Evolutionary conservation across 2,888 invertebrate species (phyloP).

Genomic region (Acronicta leporina): DNA sequence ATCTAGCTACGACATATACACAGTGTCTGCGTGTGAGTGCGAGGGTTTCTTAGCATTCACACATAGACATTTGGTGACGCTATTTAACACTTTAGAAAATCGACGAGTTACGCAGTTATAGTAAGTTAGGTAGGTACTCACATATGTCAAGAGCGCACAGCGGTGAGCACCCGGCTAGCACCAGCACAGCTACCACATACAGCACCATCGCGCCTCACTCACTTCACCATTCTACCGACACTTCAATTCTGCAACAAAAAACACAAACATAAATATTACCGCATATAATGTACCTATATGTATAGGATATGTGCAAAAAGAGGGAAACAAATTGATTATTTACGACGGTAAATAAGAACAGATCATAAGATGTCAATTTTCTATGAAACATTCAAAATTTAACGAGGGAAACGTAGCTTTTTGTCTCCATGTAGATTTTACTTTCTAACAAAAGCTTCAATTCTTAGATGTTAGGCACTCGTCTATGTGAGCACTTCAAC

Average conservation of each 20-base stretch:
- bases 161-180: slow-evolving; percentile 69
- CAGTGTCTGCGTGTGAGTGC: too few species aligned
- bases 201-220: slow-evolving; percentile 77
- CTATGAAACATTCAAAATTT: slow-evolving; percentile 15
- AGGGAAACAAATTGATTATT: too few species aligned
- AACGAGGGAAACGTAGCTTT: slow-evolving; percentile 27
- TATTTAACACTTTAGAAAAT: too few species aligned
- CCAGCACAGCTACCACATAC: slow-evolving; percentile 72
- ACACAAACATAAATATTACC: slow-evolving; percentile 5
- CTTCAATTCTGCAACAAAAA: slow-evolving; percentile 67
- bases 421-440: slow-evolving; percentile 28
- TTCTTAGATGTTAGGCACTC: slow-evolving; percentile 48
- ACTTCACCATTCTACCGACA: slow-evolving; percentile 81
- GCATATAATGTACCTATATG: too few species aligned
- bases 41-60: too few species aligned
- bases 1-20: too few species aligned
- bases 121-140: slow-evolving; percentile 67
- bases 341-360: slow-evolving; percentile 4
- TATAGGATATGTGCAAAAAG: too few species aligned
- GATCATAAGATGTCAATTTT: not conserved
- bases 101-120: not conserved
- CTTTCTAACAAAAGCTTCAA: slow-evolving; percentile 46
- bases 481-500: slow-evolving; percentile 50
- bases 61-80: too few species aligned
- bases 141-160: slow-evolving; percentile 80